Percentiles rank a stretch among this genome's conserved stretches.
Evolutionary conservation across 2,113 vertebrate species (phyloP).

Genomic region (Eretmochelys imbricata): DNA sequence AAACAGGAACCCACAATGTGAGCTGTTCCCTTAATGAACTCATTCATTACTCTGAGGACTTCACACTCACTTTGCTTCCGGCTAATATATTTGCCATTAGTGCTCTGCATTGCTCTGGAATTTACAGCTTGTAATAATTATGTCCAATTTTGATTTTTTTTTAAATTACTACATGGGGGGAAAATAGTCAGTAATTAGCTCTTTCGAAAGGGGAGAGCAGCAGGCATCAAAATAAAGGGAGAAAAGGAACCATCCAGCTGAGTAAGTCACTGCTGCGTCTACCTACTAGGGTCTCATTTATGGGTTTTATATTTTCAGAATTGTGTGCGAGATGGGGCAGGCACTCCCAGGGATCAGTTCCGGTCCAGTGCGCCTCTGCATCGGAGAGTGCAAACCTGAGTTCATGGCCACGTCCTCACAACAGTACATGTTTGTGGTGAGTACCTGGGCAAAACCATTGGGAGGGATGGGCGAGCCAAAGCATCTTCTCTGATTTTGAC

Average conservation of each 20-base stretch:
- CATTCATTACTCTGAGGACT: conserved; percentile 61
- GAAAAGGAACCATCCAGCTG: not conserved
- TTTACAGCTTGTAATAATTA: conserved; percentile 77
- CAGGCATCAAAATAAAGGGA: conserved; percentile 47
- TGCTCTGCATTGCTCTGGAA: conserved; percentile 66
- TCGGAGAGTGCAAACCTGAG: conserved; percentile 94
- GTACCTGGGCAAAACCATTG: not conserved
- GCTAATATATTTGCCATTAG: conserved; percentile 77
- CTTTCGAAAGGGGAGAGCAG: conserved; percentile 47
- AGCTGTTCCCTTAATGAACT: conserved; percentile 74
- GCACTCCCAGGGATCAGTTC: conserved; percentile 83
- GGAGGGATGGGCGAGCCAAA: rapidly evolving
- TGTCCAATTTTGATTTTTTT: conserved; percentile 69
- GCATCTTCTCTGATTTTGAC: not conserved
- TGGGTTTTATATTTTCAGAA: conserved; percentile 79
- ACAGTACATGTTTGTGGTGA: conserved; percentile 95
- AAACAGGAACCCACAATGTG: conserved; percentile 65
- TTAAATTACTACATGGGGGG: conserved; percentile 56
- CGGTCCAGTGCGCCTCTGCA: conserved; percentile 92
- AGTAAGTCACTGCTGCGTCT: not conserved
- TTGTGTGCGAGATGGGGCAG: conserved; percentile 95
- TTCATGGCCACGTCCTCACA: conserved; percentile 91
- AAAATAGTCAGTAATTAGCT: conserved; percentile 72
- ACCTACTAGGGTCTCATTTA: conserved; percentile 31
- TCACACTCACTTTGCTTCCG: conserved; percentile 52